Evolutionary conservation across 2,888 invertebrate species (phyloP).

Genomic region (Pelosia muscerda): DNA sequence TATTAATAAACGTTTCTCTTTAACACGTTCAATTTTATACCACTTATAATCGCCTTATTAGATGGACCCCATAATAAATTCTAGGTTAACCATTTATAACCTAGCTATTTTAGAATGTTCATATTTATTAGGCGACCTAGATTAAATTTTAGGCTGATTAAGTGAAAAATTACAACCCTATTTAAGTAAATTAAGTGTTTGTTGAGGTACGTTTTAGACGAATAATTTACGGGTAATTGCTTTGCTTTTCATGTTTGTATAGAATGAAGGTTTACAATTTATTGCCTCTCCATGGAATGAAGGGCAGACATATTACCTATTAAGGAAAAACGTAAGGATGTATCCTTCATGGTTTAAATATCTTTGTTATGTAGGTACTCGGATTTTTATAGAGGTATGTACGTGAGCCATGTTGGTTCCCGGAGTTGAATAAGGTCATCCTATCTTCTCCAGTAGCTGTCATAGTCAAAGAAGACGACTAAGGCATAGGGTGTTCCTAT

Average conservation of each 20-base stretch:
- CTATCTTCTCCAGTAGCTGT: no score
- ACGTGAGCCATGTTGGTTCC: no score
- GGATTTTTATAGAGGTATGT: not conserved
- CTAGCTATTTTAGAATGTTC: slow-evolving; percentile 20
- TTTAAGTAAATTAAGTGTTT: slow-evolving; percentile 8
- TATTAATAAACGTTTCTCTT: slow-evolving; percentile 40
- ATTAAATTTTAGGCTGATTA: slow-evolving; percentile 19
- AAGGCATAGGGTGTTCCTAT: no score
- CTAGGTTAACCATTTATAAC: slow-evolving; percentile 34
- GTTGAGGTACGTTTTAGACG: slow-evolving; percentile 2
- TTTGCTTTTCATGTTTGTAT: not conserved
- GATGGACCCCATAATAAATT: slow-evolving; percentile 29
- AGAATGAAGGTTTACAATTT: not conserved
- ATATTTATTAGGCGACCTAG: slow-evolving; percentile 16
- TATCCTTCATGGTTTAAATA: not conserved
- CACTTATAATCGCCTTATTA: slow-evolving; percentile 26
- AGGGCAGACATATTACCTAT: not conserved
- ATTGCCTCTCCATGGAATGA: not conserved
- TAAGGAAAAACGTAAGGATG: not conserved
- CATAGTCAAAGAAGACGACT: no score
- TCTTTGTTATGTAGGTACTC: not conserved
- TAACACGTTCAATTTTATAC: slow-evolving; percentile 33
- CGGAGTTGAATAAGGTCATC: no score
- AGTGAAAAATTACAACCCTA: slow-evolving; percentile 13
- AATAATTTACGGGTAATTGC: not conserved